These are phyloP conservation scores for Forbesichthys agassizii DNA, from an alignment of 2,113 vertebrate species.

Conservation along the genomic window DNA sequence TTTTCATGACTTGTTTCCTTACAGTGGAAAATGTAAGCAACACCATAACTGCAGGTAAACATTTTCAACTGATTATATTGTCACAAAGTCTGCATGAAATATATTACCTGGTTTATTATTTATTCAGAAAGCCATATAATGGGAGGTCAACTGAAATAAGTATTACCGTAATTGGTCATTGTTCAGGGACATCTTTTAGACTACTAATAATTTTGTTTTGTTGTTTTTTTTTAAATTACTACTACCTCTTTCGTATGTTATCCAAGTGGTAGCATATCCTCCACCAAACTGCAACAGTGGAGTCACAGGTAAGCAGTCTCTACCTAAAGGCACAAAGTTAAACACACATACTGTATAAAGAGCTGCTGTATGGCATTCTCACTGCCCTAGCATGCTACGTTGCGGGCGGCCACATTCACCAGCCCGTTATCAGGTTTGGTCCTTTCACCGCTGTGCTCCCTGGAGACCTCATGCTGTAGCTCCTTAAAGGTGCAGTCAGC, in stretches of 20 bases:
- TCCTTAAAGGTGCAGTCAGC: no score
- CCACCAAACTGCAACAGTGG: constrained; percentile 74
- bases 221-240: constrained; percentile 3
- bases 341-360: background rate
- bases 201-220: constrained; percentile 40
- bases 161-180: no score
- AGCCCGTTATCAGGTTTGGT: no score
- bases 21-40: constrained; percentile 80
- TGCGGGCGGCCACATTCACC: background rate
- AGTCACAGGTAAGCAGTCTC: constrained; percentile 72
- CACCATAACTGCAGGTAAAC: constrained; percentile 77
- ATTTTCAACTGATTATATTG: background rate
- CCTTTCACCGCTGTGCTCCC: no score
- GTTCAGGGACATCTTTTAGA: background rate
- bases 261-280: constrained; percentile 77
- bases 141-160: no score
- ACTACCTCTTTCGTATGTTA: constrained; percentile 42
- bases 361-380: constrained; percentile 4
- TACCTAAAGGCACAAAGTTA: constrained; percentile 15
- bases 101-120: background rate
- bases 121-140: no score
- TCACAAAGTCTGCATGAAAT: background rate
- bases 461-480: no score
- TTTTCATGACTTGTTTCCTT: constrained; percentile 20
- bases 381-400: constrained; percentile 30